These are phyloP conservation scores for Xiphias gladius DNA, from an alignment of 2,113 vertebrate species.

Conservation along the genomic window DNA sequence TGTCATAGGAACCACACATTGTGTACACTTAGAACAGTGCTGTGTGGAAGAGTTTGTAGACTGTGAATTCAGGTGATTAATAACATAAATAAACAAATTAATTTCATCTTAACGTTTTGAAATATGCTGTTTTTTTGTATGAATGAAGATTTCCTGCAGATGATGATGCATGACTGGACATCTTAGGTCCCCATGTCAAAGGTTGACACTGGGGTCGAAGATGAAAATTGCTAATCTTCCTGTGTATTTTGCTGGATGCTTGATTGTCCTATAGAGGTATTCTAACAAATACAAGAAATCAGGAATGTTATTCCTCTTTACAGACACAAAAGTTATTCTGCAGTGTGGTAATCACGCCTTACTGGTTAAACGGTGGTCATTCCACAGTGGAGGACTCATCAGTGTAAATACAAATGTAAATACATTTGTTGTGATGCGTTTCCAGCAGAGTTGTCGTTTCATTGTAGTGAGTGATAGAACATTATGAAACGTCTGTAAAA, in stretches of 20 bases:
- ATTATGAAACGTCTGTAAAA: slow-evolving; percentile 18
- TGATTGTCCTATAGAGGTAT: neutral
- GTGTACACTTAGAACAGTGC: slow-evolving; percentile 36
- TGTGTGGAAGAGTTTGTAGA: slow-evolving; percentile 11
- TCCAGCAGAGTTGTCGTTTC: slow-evolving; percentile 1
- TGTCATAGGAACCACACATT: slow-evolving; percentile 25
- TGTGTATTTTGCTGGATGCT: slow-evolving; percentile 1
- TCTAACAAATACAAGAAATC: neutral
- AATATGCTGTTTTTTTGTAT: neutral
- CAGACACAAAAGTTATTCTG: neutral
- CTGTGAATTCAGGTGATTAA: slow-evolving; percentile 37
- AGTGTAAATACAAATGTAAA: slow-evolving; percentile 1
- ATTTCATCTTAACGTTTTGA: neutral
- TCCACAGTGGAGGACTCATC: neutral
- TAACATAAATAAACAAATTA: slow-evolving; percentile 21
- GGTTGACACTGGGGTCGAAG: slow-evolving; percentile 33
- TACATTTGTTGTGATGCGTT: neutral
- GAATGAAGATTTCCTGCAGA: neutral
- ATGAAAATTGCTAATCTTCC: slow-evolving; percentile 29
- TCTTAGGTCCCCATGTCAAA: slow-evolving; percentile 33
- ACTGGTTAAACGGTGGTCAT: neutral
- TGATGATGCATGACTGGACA: slow-evolving; percentile 16
- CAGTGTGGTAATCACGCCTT: neutral
- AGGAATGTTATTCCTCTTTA: neutral
- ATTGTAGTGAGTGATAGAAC: neutral